Evolutionary conservation across 2,797 vertebrate genomes (phyloP).

Genomic region (Anas bahamensis): DNA sequence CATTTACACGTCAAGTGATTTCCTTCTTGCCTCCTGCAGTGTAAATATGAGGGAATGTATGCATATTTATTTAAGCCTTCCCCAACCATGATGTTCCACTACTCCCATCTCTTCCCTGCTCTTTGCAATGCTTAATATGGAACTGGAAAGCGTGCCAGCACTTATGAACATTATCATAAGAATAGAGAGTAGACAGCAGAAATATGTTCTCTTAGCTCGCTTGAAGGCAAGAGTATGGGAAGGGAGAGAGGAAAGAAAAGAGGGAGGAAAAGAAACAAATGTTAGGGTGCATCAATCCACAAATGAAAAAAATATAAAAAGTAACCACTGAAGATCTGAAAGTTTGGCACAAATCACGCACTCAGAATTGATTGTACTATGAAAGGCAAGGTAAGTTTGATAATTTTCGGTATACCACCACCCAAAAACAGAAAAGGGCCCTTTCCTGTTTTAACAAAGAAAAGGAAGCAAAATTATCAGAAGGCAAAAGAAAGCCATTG

Average conservation of each 20-base stretch:
- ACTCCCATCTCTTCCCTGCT: conserved; percentile 1
- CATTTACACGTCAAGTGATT: conserved; percentile 18
- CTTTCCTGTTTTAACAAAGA: background rate
- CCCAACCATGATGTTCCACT: conserved; percentile 23
- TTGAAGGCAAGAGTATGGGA: background rate
- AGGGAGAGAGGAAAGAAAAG: background rate
- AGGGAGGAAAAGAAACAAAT: background rate
- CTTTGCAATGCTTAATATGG: conserved; percentile 36
- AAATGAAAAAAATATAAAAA: background rate
- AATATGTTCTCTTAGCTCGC: background rate
- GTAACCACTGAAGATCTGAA: background rate
- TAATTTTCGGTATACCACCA: background rate
- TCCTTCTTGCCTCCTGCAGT: conserved; percentile 42
- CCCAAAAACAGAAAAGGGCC: background rate
- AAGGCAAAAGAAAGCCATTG: background rate
- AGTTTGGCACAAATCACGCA: background rate
- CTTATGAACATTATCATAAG: background rate
- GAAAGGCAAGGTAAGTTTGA: background rate
- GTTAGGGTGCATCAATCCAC: background rate
- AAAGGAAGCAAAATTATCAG: background rate
- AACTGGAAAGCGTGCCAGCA: background rate
- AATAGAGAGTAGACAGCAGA: background rate
- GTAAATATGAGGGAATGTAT: background rate
- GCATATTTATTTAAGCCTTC: conserved; percentile 33
- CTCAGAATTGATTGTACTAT: background rate